Conservation (phyloP, 2,888 invertebrate genomes). For the Ecliptopera silaceata region DNA sequence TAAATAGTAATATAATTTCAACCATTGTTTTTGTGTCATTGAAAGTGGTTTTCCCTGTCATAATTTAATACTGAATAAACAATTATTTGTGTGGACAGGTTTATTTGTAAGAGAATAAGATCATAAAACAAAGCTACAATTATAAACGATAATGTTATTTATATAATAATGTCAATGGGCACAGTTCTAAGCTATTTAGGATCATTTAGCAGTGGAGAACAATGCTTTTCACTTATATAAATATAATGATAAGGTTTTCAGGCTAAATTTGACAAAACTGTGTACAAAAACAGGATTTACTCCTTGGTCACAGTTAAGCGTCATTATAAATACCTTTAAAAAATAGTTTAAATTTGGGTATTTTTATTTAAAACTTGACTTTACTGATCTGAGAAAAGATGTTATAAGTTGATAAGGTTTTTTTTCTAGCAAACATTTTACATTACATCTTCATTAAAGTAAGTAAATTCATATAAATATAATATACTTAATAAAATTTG, state of each 20-base stretch:
- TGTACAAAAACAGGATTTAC: too few relatives aligned
- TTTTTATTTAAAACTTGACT: too few relatives aligned
- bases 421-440: too few relatives aligned
- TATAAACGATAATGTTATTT: conserved; percentile 23
- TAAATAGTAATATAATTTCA: background rate
- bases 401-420: too few relatives aligned
- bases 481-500: too few relatives aligned
- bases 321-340: too few relatives aligned
- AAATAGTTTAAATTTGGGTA: too few relatives aligned
- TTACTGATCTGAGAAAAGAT: too few relatives aligned
- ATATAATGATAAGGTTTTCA: background rate
- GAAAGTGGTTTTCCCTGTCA: conserved; percentile 29
- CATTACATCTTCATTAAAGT: too few relatives aligned
- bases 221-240: conserved; percentile 2
- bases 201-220: conserved; percentile 3
- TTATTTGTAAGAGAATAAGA: conserved; percentile 30
- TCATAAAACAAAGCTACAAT: conserved; percentile 29
- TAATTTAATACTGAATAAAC: conserved; percentile 19
- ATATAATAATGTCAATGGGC: conserved; percentile 18
- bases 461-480: too few relatives aligned
- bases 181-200: conserved; percentile 29
- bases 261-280: too few relatives aligned
- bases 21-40: background rate
- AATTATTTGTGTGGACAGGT: conserved; percentile 23
- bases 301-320: too few relatives aligned